A percentile compares a stretch with the other conserved stretches of the same genome.
Conservation (phyloP, 2,797 vertebrate genomes). For the Orestias chungarensis region DNA sequence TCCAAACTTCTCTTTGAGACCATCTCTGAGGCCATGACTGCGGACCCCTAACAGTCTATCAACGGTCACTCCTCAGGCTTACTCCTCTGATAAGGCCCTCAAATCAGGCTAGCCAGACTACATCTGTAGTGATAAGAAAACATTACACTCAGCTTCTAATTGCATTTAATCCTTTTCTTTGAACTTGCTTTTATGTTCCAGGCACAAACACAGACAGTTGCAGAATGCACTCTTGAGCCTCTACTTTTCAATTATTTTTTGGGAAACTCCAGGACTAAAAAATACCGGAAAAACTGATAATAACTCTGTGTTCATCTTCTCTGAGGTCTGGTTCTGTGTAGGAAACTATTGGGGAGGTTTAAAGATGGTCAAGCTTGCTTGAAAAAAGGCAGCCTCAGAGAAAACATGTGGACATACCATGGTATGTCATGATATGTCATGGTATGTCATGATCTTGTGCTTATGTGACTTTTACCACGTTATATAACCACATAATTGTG, state of each 20-base stretch:
- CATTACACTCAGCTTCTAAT: constrained; percentile 59
- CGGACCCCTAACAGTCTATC: constrained; percentile 49
- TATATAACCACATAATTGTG: no score
- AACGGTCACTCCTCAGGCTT: constrained; percentile 52
- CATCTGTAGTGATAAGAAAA: constrained; percentile 64
- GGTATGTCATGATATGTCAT: no score
- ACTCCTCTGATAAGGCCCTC: constrained; percentile 65
- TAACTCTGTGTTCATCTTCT: neutral
- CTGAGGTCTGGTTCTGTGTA: neutral
- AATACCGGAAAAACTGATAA: neutral
- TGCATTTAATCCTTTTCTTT: constrained; percentile 23
- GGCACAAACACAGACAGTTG: neutral
- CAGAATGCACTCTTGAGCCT: neutral
- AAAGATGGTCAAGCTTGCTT: neutral
- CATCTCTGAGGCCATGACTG: constrained; percentile 39
- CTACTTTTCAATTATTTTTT: neutral
- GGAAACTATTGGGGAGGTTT: neutral
- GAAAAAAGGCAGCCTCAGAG: neutral
- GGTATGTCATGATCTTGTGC: neutral
- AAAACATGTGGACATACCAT: neutral
- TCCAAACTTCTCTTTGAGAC: constrained; percentile 43
- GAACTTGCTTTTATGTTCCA: neutral
- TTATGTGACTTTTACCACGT: neutral
- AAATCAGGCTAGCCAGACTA: constrained; percentile 59
- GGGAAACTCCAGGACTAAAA: neutral